Conservation (phyloP, 1,140 invertebrate species). For the Odontomachus brunneus region DNA sequence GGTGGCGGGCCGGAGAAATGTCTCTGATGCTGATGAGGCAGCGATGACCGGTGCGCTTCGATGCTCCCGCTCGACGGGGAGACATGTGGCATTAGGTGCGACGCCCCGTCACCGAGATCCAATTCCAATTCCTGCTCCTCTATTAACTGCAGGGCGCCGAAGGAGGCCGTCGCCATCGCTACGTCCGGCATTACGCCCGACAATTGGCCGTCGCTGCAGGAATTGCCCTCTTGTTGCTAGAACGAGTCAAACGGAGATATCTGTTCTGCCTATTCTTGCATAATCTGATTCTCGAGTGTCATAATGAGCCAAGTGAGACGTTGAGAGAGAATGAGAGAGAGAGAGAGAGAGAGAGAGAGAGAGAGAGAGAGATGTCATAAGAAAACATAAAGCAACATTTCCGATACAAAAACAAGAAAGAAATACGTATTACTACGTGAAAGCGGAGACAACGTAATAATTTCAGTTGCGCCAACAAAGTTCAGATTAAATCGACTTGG, state of each 20-base stretch:
- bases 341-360: too few species aligned
- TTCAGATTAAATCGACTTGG: not conserved
- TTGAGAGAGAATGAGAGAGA: too few species aligned
- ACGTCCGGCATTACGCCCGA: slow-evolving; percentile 95
- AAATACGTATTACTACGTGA: not conserved
- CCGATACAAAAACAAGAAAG: not conserved
- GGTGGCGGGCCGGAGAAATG: slow-evolving; percentile 80
- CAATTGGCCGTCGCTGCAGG: slow-evolving; percentile 89
- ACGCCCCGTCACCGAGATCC: slow-evolving; percentile 92
- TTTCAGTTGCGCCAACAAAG: not conserved
- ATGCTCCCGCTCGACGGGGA: slow-evolving; percentile 71
- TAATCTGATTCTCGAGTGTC: not conserved
- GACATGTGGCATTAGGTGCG: slow-evolving; percentile 85
- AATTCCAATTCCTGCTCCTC: slow-evolving; percentile 88
- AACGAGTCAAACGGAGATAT: slow-evolving; percentile 1
- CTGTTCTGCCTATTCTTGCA: not conserved
- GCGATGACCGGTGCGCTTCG: slow-evolving; percentile 78
- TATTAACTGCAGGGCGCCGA: slow-evolving; percentile 90
- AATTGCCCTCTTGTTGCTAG: slow-evolving; percentile 86
- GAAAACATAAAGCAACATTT: not conserved
- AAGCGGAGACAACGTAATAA: not conserved
- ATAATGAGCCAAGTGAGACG: too few species aligned
- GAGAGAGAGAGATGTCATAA: not conserved
- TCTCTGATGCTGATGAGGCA: slow-evolving; percentile 81
- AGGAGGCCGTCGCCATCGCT: slow-evolving; percentile 93